Evolutionary conservation across 2,888 invertebrate species (phyloP), one percentile per base, ranked within the genome.

Genomic region (Cecidostiba fungosa): DNA sequence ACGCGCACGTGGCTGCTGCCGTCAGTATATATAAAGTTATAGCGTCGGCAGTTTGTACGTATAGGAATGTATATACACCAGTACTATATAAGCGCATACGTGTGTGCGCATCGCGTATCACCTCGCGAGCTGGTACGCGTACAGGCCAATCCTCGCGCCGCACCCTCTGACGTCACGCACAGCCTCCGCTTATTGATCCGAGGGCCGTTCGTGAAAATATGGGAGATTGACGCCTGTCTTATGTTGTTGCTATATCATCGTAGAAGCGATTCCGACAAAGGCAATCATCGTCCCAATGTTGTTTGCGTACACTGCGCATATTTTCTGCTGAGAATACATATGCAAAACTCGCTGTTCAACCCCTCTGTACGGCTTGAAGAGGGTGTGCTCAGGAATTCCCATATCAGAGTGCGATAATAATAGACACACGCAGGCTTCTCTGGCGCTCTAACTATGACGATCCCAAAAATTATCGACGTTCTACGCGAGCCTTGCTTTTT

Each of bases 161-260:
- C 70, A 36, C 70, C 70, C 70, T 90, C 88, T 91, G 90, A 91
- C 92, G 91, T 92, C 91, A 92, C 89, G 82, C 26, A 54, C 91
- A 91, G 90, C 90, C 90, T 91, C 91, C 91, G 85, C 87, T 91
- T 92, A 92, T 92, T 92, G 92, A 92, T 92, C 92, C 90, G n/a
- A 8, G 6, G n/a, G 23, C 19, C 43, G 89, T 90, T 89, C 39
- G 89, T 87, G 78, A 90, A 91, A 90, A 90, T 90, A 88, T 87
- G 87, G 8, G 26, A 26, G 88, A 88, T 88, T 85, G 86, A 86
- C 87, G 78, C 62, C 50, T 50, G 79, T 70, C 54, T 66, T 26
- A 0, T 19, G 19, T 2, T 1, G 32, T 32, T 32, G 32, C 32
- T 32, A 32, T 32, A 32, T 3, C 3, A 3, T 32, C 32, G 32